These are phyloP conservation scores for Lasioglossum vierecki DNA, from an alignment of 2,888 invertebrate genomes.

Conservation along the genomic window DNA sequence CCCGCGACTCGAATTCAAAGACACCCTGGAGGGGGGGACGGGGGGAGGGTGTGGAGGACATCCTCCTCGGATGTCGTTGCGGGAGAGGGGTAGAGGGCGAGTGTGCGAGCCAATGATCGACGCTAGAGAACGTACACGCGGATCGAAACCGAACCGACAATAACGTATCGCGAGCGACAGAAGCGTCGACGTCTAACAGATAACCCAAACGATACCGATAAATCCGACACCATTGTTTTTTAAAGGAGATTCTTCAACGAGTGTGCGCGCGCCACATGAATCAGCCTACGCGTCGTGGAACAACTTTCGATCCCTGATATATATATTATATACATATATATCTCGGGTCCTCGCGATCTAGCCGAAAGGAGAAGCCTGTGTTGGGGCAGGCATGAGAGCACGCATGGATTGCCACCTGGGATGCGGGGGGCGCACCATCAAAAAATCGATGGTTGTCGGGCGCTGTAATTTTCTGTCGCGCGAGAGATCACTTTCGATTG, in stretches of 20 bases:
- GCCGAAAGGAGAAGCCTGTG: not conserved
- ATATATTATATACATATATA: not conserved
- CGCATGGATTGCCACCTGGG: not conserved
- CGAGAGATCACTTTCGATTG: not conserved
- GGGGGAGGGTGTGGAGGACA: not conserved
- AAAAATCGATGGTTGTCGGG: not conserved
- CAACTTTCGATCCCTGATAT: not conserved
- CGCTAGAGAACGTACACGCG: slow-evolving; percentile 33
- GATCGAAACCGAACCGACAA: slow-evolving; percentile 20
- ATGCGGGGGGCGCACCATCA: not conserved
- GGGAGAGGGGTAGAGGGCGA: not conserved
- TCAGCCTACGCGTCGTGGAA: not conserved
- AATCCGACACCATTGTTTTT: slow-evolving; percentile 26
- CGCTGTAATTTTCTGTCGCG: not conserved
- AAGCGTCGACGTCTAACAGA: slow-evolving; percentile 8
- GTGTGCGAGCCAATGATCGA: slow-evolving; percentile 13
- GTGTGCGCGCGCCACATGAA: slow-evolving; percentile 2
- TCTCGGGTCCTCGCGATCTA: not conserved
- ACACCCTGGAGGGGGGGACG: not conserved
- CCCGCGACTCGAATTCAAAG: slow-evolving; percentile 29
- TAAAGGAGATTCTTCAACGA: slow-evolving; percentile 48
- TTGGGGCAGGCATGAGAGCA: not conserved
- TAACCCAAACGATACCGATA: slow-evolving; percentile 37
- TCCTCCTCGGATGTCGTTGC: not conserved
- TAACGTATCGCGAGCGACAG: slow-evolving; percentile 32